Percentiles rank a stretch among this genome's conserved stretches.
These are phyloP conservation scores for Siderastrea siderea DNA, from an alignment of 92 coral and sea anemone genomes.

Conservation along the genomic window DNA sequence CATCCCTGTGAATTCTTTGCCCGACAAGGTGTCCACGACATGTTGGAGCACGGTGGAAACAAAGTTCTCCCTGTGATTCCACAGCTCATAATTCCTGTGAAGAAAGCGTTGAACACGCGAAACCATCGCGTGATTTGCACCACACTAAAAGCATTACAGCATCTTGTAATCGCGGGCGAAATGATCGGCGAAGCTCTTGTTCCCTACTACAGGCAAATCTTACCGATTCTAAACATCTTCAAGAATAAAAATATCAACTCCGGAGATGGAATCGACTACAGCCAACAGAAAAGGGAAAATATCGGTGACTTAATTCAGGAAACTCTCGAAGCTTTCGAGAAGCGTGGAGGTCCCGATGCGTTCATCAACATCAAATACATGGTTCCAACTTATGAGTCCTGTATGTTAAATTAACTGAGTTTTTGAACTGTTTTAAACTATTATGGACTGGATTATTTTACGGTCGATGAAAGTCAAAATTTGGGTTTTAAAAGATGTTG, in stretches of 20 bases:
- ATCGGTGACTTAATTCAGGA: slow-evolving; percentile 98
- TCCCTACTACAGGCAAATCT: slow-evolving; percentile 98
- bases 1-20: slow-evolving; percentile 99
- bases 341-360: slow-evolving; percentile 96
- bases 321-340: slow-evolving; percentile 93
- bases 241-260: slow-evolving; percentile 95
- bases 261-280: slow-evolving; percentile 99
- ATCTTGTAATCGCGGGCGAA: slow-evolving; percentile 89
- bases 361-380: slow-evolving; percentile 99
- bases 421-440: not conserved
- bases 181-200: slow-evolving; percentile 97
- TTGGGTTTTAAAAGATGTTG: not conserved
- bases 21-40: slow-evolving; percentile 98
- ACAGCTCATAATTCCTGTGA: slow-evolving; percentile 97
- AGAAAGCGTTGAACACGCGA: slow-evolving; percentile 93
- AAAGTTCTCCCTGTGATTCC: slow-evolving; percentile 95
- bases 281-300: slow-evolving; percentile 98
- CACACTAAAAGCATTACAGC: slow-evolving; percentile 92
- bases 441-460: slow-evolving; percentile 22
- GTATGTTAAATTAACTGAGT: slow-evolving; percentile 86
- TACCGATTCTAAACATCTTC: slow-evolving; percentile 95
- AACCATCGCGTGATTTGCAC: slow-evolving; percentile 91
- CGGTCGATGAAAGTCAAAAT: not conserved
- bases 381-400: slow-evolving; percentile 99
- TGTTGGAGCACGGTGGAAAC: slow-evolving; percentile 98